Evolutionary conservation across 2,797 vertebrate genomes (phyloP).

Genomic region (Ctenosaura bakeri): DNA sequence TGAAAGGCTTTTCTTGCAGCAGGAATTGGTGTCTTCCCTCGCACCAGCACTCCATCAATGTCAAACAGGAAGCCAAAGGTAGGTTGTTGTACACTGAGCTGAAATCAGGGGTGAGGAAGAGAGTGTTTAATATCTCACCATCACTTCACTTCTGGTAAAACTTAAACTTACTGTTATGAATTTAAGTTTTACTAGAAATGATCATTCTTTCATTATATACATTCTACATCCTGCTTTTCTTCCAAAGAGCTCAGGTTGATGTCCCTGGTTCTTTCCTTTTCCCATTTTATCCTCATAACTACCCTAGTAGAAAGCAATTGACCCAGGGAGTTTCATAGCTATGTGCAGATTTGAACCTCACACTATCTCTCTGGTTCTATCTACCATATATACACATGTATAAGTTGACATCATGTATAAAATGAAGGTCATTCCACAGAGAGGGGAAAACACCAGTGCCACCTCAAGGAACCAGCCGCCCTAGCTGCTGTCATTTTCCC

Average conservation of each 20-base stretch:
- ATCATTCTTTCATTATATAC: background rate
- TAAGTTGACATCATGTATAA: too few species aligned
- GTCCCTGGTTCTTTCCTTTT: background rate
- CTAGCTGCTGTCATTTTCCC: too few species aligned
- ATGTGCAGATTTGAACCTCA: background rate
- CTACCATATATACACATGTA: background rate
- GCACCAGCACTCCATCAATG: conserved; percentile 90
- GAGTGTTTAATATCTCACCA: background rate
- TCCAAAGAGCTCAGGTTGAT: background rate
- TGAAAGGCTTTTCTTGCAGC: conserved; percentile 86
- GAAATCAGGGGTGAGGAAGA: conserved; percentile 51
- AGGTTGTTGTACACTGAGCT: conserved; percentile 78
- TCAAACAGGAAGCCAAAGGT: conserved; percentile 89
- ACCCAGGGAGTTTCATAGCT: background rate
- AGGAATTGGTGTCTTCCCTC: conserved; percentile 87
- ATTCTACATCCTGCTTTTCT: background rate
- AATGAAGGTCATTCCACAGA: too few species aligned
- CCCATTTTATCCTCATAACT: background rate
- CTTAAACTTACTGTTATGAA: background rate
- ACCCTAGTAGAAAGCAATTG: background rate
- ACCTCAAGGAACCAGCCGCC: too few species aligned
- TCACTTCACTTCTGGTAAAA: background rate
- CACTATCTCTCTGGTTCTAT: too few species aligned
- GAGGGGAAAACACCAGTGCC: too few species aligned
- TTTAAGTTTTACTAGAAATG: too few species aligned